Evolutionary conservation across 2,888 invertebrate genomes (phyloP), one percentile per base, ranked within the genome.

Genomic region (Congeria kusceri): DNA sequence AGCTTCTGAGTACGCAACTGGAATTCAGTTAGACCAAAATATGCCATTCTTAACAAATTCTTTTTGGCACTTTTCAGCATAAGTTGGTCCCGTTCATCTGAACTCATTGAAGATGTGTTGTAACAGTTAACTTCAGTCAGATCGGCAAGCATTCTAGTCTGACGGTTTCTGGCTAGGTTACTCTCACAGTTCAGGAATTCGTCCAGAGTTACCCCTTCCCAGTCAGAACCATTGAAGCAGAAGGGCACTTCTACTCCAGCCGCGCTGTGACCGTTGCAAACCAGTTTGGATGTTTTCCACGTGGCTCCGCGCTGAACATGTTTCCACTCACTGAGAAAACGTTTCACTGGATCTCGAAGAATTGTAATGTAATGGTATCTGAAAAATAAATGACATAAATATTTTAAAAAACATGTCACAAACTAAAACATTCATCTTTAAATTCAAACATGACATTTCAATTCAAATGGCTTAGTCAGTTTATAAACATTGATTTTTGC

Each of bases 101-200:
- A 56, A 20, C 87, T 67, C 76, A 90, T 80, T n/a, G 87, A 86
- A 11, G 90, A 85, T 7, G 68, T 85, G 83, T 99, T 97, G 94
- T 99, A 99, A 94, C 99, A 99, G 73, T 98, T 98, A 47, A 99
- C 96, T 64, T 98, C 95, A 74, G 97, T 97, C 85, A 99, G 95
- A 95, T 99, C 98, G 20, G 99, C 97, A 90, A 99, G 94, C 99
- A 99, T 99, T 87, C 99, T 95, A 3, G 99, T 99, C 94, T 99
- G 99, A 79, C 99, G 91, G 94, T 99, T 99, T 91, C 96, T 96
- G 25, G 99, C 99, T 92, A 99, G 95, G 95, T 99, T 99, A 93
- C 96, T 96, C 5, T 96, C 96, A 93, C 99, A 99, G 39, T 95
- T 95, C 90, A 98, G 96, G 94, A 99, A 99, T 94, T 98, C 96